Evolutionary conservation across 2,113 vertebrate species (phyloP).

Genomic region (Forbesichthys agassizii): DNA sequence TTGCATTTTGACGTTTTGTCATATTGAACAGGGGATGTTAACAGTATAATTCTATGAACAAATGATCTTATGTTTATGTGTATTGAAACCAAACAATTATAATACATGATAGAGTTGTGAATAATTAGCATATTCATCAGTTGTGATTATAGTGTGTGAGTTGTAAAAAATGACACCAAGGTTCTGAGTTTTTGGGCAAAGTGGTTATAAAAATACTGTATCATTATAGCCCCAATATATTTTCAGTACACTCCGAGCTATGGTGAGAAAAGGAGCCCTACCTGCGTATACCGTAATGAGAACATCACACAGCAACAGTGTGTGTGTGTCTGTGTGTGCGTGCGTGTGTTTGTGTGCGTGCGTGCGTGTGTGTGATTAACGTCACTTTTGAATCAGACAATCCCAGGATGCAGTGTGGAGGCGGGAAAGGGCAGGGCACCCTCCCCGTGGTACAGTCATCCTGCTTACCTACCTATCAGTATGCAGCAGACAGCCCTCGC

Average conservation of each 20-base stretch:
- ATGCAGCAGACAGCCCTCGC: constrained; percentile 45
- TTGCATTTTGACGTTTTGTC: too few species aligned
- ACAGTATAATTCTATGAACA: too few species aligned
- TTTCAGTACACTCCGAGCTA: constrained; percentile 34
- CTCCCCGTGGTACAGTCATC: constrained; percentile 39
- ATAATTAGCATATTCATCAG: too few species aligned
- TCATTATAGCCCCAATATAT: constrained; percentile 45
- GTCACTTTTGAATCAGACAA: constrained; percentile 34
- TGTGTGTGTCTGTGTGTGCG: constrained; percentile 10
- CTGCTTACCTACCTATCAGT: constrained; percentile 56
- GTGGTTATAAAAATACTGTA: constrained; percentile 9
- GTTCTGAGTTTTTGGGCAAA: too few species aligned
- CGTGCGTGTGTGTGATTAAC: constrained; percentile 13
- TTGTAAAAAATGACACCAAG: too few species aligned
- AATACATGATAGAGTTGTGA: too few species aligned
- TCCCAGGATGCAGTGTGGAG: constrained; percentile 41
- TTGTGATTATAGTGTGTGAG: too few species aligned
- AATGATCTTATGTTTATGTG: too few species aligned
- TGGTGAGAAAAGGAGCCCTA: constrained; percentile 30
- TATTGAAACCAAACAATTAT: too few species aligned
- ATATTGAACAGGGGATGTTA: too few species aligned
- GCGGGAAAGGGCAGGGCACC: constrained; percentile 29
- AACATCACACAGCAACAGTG: constrained; percentile 45
- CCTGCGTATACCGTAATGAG: constrained; percentile 42
- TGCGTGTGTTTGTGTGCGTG: constrained; percentile 14